Evolutionary conservation across 2,888 invertebrate genomes (phyloP).

Genomic region (Anorthoa munda): DNA sequence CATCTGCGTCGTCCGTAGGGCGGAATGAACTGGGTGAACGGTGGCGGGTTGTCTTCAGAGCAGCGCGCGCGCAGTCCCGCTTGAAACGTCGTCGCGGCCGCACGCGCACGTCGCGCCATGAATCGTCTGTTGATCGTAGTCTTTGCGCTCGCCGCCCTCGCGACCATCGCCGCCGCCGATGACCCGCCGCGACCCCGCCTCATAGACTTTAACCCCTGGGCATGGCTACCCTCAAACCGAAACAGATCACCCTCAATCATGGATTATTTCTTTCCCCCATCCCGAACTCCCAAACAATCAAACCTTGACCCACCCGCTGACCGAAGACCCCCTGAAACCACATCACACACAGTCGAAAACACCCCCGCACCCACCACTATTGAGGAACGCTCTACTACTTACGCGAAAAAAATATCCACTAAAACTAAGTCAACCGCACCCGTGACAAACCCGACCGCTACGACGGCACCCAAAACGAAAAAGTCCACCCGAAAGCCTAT

Average conservation of each 20-base stretch:
- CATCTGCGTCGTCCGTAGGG: constrained; percentile 77
- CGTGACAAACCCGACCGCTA: constrained; percentile 81
- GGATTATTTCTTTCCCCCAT: constrained; percentile 90
- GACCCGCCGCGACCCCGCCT: constrained; percentile 85
- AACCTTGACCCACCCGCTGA: constrained; percentile 86
- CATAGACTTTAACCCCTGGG: constrained; percentile 88
- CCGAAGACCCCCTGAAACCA: constrained; percentile 80
- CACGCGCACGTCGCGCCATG: constrained; percentile 88
- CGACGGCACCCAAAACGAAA: constrained; percentile 83
- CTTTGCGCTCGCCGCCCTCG: constrained; percentile 84
- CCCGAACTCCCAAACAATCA: constrained; percentile 89
- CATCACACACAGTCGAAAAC: constrained; percentile 70
- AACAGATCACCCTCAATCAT: constrained; percentile 88
- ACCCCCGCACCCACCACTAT: constrained; percentile 81
- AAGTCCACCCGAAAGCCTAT: constrained; percentile 83
- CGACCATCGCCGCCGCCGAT: constrained; percentile 74
- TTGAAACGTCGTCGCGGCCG: constrained; percentile 86
- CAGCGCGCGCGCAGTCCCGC: constrained; percentile 88
- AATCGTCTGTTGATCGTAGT: constrained; percentile 82
- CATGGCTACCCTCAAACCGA: constrained; percentile 85
- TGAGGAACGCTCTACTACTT: constrained; percentile 85
- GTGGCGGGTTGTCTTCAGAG: constrained; percentile 75
- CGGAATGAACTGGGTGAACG: constrained; percentile 81
- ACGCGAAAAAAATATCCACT: constrained; percentile 83
- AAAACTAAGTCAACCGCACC: constrained; percentile 85